A percentile compares a stretch with the other conserved stretches of the same genome.
Conservation (phyloP, 2,888 invertebrate genomes). For the Thalpophila matura region DNA sequence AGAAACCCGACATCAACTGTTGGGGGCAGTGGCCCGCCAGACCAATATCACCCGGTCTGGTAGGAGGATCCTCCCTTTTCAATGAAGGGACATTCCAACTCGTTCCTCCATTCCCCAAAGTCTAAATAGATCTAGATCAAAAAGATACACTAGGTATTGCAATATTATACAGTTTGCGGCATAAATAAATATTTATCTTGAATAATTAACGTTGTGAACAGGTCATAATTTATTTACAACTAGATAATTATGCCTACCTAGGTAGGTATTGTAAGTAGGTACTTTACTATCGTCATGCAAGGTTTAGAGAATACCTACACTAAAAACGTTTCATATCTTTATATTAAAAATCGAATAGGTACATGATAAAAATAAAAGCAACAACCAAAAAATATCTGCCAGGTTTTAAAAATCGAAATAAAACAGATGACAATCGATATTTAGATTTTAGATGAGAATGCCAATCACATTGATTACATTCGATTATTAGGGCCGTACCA, state of each 20-base stretch:
- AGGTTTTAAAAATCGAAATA: neutral
- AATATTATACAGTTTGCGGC: neutral
- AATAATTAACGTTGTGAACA: slow-evolving; percentile 2
- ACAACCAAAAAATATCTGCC: no score
- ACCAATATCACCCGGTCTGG: no score
- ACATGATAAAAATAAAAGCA: neutral
- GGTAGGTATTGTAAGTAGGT: no score
- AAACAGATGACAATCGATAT: slow-evolving; percentile 26
- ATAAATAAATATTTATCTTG: neutral
- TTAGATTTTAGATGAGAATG: slow-evolving; percentile 38
- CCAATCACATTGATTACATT: slow-evolving; percentile 41
- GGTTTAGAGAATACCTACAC: neutral
- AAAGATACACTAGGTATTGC: neutral
- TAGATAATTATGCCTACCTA: neutral
- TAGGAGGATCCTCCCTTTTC: no score
- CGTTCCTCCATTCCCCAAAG: no score
- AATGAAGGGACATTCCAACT: no score
- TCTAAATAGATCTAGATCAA: neutral
- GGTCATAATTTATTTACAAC: slow-evolving; percentile 11
- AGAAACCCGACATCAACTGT: no score
- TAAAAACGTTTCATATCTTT: neutral
- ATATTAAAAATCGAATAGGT: no score
- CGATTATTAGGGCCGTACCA: no score
- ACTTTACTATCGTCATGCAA: neutral
- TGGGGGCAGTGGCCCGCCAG: no score